Evolutionary conservation across 53 echinoderm and acorn worm genomes (phyloP).

Genomic region (Henricia sp.): DNA sequence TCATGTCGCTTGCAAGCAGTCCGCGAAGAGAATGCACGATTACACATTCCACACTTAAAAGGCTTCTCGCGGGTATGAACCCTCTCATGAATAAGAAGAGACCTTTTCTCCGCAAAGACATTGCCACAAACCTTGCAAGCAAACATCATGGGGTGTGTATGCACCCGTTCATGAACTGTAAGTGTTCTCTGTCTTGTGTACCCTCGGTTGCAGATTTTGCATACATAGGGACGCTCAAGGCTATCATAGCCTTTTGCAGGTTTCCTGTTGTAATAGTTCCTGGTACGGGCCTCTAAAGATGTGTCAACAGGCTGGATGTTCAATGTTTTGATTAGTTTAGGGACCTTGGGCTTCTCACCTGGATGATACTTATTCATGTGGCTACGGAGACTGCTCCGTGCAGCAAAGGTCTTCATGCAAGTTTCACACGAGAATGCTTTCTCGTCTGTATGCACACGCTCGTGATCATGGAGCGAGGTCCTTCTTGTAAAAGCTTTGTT

Average conservation of each 20-base stretch:
- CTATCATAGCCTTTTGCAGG: conserved; percentile 58
- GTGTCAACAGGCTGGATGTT: conserved; percentile 45
- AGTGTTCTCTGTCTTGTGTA: conserved; percentile 50
- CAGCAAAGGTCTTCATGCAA: conserved; percentile 47
- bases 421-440: conserved; percentile 49
- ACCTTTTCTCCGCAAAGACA: conserved; percentile 49
- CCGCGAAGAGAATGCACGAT: conserved; percentile 38
- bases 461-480: conserved; percentile 45
- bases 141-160: conserved; percentile 43
- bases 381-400: conserved; percentile 50
- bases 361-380: conserved; percentile 53
- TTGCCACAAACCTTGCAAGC: conserved; percentile 54
- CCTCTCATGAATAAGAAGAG: conserved; percentile 38
- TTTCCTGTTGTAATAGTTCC: conserved; percentile 54
- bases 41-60: conserved; percentile 40
- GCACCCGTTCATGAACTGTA: conserved; percentile 40
- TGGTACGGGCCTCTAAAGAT: conserved; percentile 31
- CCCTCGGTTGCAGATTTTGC: conserved; percentile 47
- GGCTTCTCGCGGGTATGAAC: conserved; percentile 58
- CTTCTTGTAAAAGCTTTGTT: conserved; percentile 44
- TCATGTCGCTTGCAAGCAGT: conserved; percentile 51
- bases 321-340: conserved; percentile 30
- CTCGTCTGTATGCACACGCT: conserved; percentile 43
- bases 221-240: conserved; percentile 38
- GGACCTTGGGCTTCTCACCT: conserved; percentile 48